Base-by-base conservation (phyloP, 2,797 vertebrate species). In the Gorsachius magnificus region DNA sequence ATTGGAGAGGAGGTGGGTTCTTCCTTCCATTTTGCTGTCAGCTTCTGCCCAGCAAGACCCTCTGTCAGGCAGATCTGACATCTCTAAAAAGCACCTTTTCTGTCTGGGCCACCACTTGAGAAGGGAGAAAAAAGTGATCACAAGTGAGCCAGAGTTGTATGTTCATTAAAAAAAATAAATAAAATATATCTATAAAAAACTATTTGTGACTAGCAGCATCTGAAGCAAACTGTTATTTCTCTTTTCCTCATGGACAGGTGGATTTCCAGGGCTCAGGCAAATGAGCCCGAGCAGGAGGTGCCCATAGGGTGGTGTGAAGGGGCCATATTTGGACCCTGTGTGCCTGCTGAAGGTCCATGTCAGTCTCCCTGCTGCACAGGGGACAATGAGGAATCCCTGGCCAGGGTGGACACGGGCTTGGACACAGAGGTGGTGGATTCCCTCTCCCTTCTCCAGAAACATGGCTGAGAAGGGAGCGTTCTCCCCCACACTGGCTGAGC, bases 331-430 rank as follows among this genome's bases (percentile, higher is more conserved):
- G 36, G 28, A 65, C 13, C 9, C 9, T 6, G 9, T 50, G 48
- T 16, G 22, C 25, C 45, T 57, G 15, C 19, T 3, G 4, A 41
- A 72, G 31, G n/a, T 63, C 36, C 1, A 0, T 29, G 24, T 43
- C 31, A 80, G 26, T 16, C 38, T 72, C 50, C 13, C 33, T 33
- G 18, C 36, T 63, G 33, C 54, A 15, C 19, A 35, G 16, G 14
- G 9, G 35, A 81, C 26, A 45, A 22, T 19, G 31, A 77, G 33
- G 1, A 21, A 77, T 33, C 29, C 4, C 19, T 20, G 35, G 6
- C 26, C 8, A 4, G n/a, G 16, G 18, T 13, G 38, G 28, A 56
- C n/a, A 15, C 6, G 11, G 33, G 13, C 21, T 84, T 69, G 25
- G 38, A 51, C 36, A 69, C 3, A 68, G 9, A 21, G 12, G 13